phyloP scores from a whole-genome alignment of 2,888 invertebrate genomes.

The Drosophila borealis region DNA sequence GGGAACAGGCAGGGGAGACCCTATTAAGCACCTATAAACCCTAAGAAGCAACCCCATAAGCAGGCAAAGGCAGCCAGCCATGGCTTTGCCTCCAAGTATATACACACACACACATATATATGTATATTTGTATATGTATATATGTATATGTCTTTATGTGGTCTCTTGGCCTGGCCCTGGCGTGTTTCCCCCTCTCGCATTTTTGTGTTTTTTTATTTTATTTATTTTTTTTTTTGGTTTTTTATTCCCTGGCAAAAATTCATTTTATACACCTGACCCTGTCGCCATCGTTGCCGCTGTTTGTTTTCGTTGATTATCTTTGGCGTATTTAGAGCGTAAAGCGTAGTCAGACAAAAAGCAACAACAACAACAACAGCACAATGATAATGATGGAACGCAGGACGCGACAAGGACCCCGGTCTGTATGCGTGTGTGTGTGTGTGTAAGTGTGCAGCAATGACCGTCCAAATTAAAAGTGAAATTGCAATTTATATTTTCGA shows the following conservation, averaged over 20 bases:
- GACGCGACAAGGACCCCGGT: conserved; percentile 42
- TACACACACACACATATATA: not conserved
- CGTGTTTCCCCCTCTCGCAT: conserved; percentile 14
- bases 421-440: not conserved
- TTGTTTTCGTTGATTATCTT: conserved; percentile 83
- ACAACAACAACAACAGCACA: conserved; percentile 9
- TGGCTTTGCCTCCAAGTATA: conserved; percentile 25
- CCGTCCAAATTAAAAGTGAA: conserved; percentile 75
- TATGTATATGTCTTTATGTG: conserved; percentile 7
- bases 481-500: conserved; percentile 78
- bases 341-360: conserved; percentile 76
- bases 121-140: not conserved
- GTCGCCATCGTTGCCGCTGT: conserved; percentile 70
- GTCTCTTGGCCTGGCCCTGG: conserved; percentile 22
- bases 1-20: conserved; percentile 6
- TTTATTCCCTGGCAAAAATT: conserved; percentile 40
- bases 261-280: conserved; percentile 77
- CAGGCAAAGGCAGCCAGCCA: conserved; percentile 54
- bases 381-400: conserved; percentile 67
- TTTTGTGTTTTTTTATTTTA: not conserved
- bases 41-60: conserved; percentile 52
- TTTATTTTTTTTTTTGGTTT: conserved; percentile 8
- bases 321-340: conserved; percentile 84
- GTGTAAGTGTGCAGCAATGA: conserved; percentile 3
- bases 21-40: conserved; percentile 52